Percentiles rank a stretch among this genome's conserved stretches.
These are phyloP conservation scores for Hydrotaea cyrtoneurina DNA, from an alignment of 2,888 invertebrate genomes.

Conservation along the genomic window DNA sequence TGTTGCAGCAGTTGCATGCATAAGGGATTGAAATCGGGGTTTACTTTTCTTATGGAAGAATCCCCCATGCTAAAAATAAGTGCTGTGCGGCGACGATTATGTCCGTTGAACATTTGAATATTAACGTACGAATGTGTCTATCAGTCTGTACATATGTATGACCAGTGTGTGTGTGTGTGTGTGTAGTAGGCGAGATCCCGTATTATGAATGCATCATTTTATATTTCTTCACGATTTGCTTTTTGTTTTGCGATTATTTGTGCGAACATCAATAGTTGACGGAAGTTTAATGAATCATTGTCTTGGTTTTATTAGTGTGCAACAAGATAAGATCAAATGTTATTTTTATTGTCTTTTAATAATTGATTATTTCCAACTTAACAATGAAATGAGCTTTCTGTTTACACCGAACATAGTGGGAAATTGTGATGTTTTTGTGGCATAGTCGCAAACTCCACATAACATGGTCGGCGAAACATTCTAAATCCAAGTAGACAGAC, in stretches of 20 bases:
- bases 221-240: neutral
- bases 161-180: neutral
- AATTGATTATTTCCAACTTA: neutral
- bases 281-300: constrained; percentile 61
- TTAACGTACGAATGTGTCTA: neutral
- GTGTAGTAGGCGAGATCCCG: neutral
- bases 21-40: constrained; percentile 1
- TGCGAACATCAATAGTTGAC: constrained; percentile 43
- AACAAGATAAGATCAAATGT: constrained; percentile 3
- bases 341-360: neutral
- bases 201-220: constrained; percentile 5
- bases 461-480: too few relatives aligned
- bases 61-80: constrained; percentile 25
- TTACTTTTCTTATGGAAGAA: neutral
- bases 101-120: neutral
- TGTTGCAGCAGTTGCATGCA: neutral
- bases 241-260: constrained; percentile 20
- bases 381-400: neutral
- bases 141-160: too few relatives aligned
- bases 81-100: constrained; percentile 15
- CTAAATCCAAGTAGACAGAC: too few relatives aligned
- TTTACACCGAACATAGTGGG: too few relatives aligned
- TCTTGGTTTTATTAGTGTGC: constrained; percentile 31
- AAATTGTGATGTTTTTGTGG: too few relatives aligned
- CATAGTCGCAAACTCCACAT: too few relatives aligned